A percentile compares a stretch with the other conserved stretches of the same genome.
phyloP scores from a whole-genome alignment of 2,888 invertebrate species.

The Microchrysa polita region DNA sequence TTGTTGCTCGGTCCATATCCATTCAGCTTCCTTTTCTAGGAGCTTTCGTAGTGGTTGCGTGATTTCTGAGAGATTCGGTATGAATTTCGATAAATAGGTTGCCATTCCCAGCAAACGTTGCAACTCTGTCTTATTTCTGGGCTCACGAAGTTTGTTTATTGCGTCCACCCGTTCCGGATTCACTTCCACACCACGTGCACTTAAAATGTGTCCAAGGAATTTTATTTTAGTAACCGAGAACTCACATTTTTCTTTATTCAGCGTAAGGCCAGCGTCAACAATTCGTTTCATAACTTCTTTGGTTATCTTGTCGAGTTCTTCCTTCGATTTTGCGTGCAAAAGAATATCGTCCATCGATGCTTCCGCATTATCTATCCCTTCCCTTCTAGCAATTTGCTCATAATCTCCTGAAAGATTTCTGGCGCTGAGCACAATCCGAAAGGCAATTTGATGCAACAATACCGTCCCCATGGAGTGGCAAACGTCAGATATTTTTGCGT shows the following conservation, averaged over 20 bases:
- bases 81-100: slow-evolving; percentile 51
- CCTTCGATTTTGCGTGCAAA: not conserved
- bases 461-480: slow-evolving; percentile 52
- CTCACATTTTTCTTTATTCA: slow-evolving; percentile 16
- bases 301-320: not conserved
- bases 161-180: too few relatives aligned
- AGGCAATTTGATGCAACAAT: not conserved
- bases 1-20: slow-evolving; percentile 40
- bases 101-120: slow-evolving; percentile 49
- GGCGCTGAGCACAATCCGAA: not conserved
- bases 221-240: not conserved
- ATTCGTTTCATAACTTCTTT: not conserved
- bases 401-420: not conserved
- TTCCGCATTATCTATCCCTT: not conserved
- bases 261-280: not conserved
- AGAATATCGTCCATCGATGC: slow-evolving; percentile 25
- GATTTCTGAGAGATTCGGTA: slow-evolving; percentile 49
- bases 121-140: slow-evolving; percentile 48
- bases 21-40: slow-evolving; percentile 40
- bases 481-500: slow-evolving; percentile 50
- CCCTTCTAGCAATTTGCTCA: not conserved
- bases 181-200: slow-evolving; percentile 29
- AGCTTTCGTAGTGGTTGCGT: slow-evolving; percentile 49
- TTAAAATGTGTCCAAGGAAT: slow-evolving; percentile 49
- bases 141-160: slow-evolving; percentile 47